phyloP scores from a whole-genome alignment of 2,113 vertebrate species.

The Planiliza haematocheilus region DNA sequence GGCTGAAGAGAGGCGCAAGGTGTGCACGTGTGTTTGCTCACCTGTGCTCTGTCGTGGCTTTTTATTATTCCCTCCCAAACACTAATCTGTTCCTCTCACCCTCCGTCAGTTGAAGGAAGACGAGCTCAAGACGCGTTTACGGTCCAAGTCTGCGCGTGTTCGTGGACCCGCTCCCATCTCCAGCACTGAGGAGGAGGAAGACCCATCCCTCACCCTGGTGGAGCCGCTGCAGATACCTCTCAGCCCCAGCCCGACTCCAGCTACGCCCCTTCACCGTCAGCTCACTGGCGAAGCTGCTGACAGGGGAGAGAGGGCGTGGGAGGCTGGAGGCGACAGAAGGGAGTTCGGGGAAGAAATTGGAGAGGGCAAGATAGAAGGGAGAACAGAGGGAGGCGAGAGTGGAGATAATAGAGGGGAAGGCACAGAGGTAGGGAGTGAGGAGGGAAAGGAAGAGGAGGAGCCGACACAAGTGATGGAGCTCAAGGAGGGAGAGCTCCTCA shows the following conservation, averaged over 20 bases:
- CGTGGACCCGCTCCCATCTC: constrained; percentile 15
- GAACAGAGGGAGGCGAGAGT: background rate
- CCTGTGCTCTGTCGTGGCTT: background rate
- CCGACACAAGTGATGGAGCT: constrained; percentile 44
- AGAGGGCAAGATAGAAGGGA: background rate
- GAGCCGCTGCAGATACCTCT: constrained; percentile 10
- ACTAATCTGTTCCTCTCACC: background rate
- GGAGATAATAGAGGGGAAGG: background rate
- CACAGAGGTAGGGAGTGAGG: background rate
- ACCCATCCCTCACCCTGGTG: background rate
- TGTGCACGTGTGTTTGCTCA: constrained; percentile 33
- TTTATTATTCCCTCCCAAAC: background rate
- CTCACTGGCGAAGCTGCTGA: background rate
- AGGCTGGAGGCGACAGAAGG: background rate
- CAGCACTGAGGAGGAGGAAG: background rate
- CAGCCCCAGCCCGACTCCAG: background rate
- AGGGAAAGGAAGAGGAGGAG: constrained; percentile 31
- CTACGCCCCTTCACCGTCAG: constrained; percentile 5
- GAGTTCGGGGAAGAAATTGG: background rate
- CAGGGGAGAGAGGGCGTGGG: constrained; percentile 10
- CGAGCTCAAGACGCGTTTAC: constrained; percentile 78
- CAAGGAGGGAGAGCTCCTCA: constrained; percentile 12
- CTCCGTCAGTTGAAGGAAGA: constrained; percentile 81
- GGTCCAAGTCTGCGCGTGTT: constrained; percentile 72
- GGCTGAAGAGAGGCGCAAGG: constrained; percentile 82